Base-by-base conservation (phyloP, 2,113 vertebrate genomes). In the Dascyllus trimaculatus region DNA sequence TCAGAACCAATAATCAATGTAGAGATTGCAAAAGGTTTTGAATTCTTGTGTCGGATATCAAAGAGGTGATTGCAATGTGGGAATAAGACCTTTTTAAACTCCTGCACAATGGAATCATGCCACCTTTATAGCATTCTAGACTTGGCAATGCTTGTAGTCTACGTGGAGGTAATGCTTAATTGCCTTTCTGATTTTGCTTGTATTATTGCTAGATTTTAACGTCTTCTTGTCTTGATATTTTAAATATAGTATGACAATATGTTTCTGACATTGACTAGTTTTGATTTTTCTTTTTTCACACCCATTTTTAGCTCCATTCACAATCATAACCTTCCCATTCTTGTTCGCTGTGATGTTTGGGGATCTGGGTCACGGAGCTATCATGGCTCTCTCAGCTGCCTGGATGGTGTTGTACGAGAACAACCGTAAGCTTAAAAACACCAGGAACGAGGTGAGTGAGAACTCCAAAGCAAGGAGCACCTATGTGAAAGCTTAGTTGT, bases 291-390 rank as follows among this genome's bases (percentile, higher is more conserved):
- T 17, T 25, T 29, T 52, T 32, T 52, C 10, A 22, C 4, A 11
- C 14, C 67, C 11, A 25, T 63, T 68, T 52, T 48, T 91, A 99
- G 98, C 97, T 85, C 96, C 97, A 24, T 99, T 96, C 26, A 98
- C 96, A 86, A 96, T 99, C 91, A 94, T 99, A 92, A 99, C 98
- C 0, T 99, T 99, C 72, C 98, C 98, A 0, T 99, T 99, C 83
- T 72, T 99, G 79, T 99, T 99, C 2, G 98, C 97, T 0, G 96
- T 99, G 74, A 99, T 99, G 98, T 99, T 99, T 32, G 98, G 98
- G 59, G 98, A 99, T 90, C 89, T 96, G 0, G 98, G 98, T 11
- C 98, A 99, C 0, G 98, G 98, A 15, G 54, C 96, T 0, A 93
- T 99, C 25, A 98, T 99, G 97, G 91, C 95, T 82, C 7, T 97